These are phyloP conservation scores for Pterocles burchelli DNA, from an alignment of 2,113 vertebrate genomes.

Conservation along the genomic window DNA sequence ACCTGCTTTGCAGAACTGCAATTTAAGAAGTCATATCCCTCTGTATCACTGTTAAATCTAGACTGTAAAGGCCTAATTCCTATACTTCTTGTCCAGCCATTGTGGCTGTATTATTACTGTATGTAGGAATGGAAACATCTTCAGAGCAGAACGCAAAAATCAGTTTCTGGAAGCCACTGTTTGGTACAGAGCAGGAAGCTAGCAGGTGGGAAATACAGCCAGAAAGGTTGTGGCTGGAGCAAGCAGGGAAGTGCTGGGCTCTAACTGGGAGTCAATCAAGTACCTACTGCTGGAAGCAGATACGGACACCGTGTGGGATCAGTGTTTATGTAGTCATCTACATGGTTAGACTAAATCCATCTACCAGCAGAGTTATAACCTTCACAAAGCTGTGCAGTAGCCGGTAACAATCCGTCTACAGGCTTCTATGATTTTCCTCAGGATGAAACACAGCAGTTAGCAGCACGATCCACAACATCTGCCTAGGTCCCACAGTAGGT, in stretches of 20 bases:
- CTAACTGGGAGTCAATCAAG: neutral
- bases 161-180: neutral
- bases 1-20: neutral
- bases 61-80: neutral
- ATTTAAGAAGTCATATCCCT: neutral
- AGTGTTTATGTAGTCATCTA: neutral
- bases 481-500: neutral
- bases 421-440: neutral
- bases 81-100: neutral
- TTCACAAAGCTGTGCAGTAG: neutral
- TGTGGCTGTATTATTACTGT: neutral
- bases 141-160: neutral
- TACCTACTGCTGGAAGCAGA: neutral
- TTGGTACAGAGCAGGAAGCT: neutral
- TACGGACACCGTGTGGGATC: accelerated
- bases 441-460: neutral
- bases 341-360: neutral
- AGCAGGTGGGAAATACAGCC: neutral
- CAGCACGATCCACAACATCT: neutral
- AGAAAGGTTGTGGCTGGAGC: neutral
- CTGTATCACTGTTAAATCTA: neutral
- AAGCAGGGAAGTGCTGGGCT: neutral
- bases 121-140: neutral
- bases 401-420: neutral
- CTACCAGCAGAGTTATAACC: neutral